Evolutionary conservation across 2,888 invertebrate species (phyloP).

Genomic region (Cactoblastis cactorum): DNA sequence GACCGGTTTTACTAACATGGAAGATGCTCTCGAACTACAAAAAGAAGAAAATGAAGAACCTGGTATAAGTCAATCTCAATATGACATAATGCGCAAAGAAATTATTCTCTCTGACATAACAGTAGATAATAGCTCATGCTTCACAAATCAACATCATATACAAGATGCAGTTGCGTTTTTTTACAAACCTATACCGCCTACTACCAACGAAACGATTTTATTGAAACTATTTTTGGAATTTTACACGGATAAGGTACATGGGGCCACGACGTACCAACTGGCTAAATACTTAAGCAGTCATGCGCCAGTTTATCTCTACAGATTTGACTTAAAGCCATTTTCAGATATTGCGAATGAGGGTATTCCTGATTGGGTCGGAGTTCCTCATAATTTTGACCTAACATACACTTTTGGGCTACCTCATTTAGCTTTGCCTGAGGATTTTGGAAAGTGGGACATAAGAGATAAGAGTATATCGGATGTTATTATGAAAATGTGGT

Average conservation of each 20-base stretch:
- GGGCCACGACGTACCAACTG: constrained; percentile 84
- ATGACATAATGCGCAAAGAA: constrained; percentile 82
- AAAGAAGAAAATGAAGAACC: constrained; percentile 77
- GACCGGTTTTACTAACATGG: constrained; percentile 90
- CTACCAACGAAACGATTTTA: constrained; percentile 79
- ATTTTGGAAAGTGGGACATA: constrained; percentile 84
- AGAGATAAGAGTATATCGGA: constrained; percentile 89
- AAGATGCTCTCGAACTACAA: constrained; percentile 84
- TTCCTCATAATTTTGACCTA: constrained; percentile 90
- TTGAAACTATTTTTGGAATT: constrained; percentile 84
- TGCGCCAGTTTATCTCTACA: constrained; percentile 83
- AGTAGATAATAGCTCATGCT: constrained; percentile 76
- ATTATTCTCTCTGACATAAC: constrained; percentile 81
- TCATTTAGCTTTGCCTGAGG: constrained; percentile 81
- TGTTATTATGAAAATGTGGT: constrained; percentile 89
- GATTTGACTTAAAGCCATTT: constrained; percentile 87
- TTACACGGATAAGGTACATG: constrained; percentile 87
- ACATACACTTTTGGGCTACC: constrained; percentile 91
- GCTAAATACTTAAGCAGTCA: constrained; percentile 82
- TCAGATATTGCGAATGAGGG: constrained; percentile 82
- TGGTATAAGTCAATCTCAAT: constrained; percentile 79
- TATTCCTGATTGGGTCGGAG: constrained; percentile 87
- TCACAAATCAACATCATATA: constrained; percentile 82
- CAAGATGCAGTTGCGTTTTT: constrained; percentile 88
- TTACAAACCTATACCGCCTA: constrained; percentile 84